These are phyloP conservation scores for Dromococcyx pavoninus DNA, from an alignment of 2,797 vertebrate genomes.

Conservation along the genomic window DNA sequence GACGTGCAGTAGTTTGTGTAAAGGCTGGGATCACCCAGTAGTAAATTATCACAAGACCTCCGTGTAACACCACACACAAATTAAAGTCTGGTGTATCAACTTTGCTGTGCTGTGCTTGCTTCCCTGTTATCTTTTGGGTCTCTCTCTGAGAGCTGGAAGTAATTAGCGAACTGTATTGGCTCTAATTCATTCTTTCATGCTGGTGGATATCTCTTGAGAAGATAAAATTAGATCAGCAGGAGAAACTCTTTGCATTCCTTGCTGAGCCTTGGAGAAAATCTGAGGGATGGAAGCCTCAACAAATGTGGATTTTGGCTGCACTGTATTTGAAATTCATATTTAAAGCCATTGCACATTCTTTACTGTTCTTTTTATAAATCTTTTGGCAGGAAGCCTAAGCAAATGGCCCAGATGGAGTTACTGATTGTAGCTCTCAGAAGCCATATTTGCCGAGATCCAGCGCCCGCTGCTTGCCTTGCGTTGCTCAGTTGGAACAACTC, in stretches of 20 bases:
- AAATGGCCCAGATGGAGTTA: conserved; percentile 63
- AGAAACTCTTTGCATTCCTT: conserved; percentile 48
- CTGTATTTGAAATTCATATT: conserved; percentile 40
- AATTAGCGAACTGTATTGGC: conserved; percentile 6
- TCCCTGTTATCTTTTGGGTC: neutral
- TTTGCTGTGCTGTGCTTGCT: neutral
- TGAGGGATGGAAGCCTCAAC: conserved; percentile 28
- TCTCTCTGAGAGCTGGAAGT: conserved; percentile 15
- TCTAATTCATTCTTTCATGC: conserved; percentile 8
- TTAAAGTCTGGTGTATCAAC: neutral
- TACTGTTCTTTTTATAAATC: conserved; percentile 59
- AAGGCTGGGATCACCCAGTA: neutral
- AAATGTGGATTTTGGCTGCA: conserved; percentile 56
- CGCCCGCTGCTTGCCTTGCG: conserved; percentile 11
- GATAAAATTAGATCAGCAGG: conserved; percentile 51
- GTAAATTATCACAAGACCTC: neutral
- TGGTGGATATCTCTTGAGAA: neutral
- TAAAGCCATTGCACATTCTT: conserved; percentile 56
- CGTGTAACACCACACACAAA: neutral
- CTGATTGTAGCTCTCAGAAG: conserved; percentile 46
- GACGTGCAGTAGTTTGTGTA: neutral
- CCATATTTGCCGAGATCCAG: conserved; percentile 30
- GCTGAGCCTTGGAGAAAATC: conserved; percentile 33
- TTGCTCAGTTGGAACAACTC: conserved; percentile 16
- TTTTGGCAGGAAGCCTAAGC: conserved; percentile 58